Percentiles rank a stretch among this genome's conserved stretches.
These are phyloP conservation scores for Chrysemys picta DNA, from an alignment of 2,113 vertebrate genomes.

Conservation along the genomic window DNA sequence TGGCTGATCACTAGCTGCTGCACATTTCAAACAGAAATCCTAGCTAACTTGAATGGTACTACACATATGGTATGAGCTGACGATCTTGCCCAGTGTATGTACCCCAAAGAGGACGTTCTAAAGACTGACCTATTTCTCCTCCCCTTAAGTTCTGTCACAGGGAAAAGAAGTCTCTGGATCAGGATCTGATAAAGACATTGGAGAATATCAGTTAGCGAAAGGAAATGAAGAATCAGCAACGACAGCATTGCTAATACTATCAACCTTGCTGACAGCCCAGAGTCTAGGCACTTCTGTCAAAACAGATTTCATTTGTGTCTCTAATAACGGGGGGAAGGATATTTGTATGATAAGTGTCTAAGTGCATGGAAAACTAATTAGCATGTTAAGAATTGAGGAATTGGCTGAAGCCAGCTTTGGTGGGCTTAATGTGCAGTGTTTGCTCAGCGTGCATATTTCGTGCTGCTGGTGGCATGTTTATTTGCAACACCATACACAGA, in stretches of 20 bases:
- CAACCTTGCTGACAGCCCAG: conserved; percentile 11
- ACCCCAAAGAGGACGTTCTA: background rate
- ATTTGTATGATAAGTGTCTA: conserved; percentile 15
- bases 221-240: conserved; percentile 4
- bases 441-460: background rate
- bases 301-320: conserved; percentile 10
- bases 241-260: conserved; percentile 22
- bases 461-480: fast-evolving
- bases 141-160: fast-evolving
- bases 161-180: background rate
- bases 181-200: background rate
- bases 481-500: background rate
- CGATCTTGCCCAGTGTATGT: fast-evolving
- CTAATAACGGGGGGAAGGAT: background rate
- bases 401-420: background rate
- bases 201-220: background rate
- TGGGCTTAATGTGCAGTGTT: background rate
- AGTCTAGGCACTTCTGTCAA: conserved; percentile 18
- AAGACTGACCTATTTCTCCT: background rate
- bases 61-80: fast-evolving
- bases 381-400: background rate
- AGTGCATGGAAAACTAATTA: conserved; percentile 12
- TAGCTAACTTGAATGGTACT: background rate
- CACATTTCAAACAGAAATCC: background rate
- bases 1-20: background rate